Conservation (phyloP, 2,888 invertebrate species). For the Monopis laevigella region DNA sequence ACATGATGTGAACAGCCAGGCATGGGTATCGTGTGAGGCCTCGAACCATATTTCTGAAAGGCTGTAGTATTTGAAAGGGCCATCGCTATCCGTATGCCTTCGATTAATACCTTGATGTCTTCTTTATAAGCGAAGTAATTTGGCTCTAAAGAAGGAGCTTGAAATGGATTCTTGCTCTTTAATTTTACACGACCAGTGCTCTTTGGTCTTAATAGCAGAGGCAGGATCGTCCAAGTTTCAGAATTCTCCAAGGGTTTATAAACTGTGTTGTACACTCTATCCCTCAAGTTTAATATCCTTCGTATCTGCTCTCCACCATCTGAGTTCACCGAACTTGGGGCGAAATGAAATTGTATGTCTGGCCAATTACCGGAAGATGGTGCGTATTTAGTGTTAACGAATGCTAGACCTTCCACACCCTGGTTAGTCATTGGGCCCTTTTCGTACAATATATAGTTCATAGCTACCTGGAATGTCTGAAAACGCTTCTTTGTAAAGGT, state of each 20-base stretch:
- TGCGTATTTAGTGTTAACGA: conserved; percentile 88
- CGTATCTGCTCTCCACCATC: conserved; percentile 84
- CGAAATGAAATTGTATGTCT: conserved; percentile 88
- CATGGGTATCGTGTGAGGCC: conserved; percentile 80
- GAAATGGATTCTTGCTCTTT: conserved; percentile 80
- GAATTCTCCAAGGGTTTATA: conserved; percentile 82
- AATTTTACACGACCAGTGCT: conserved; percentile 90
- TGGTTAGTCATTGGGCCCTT: conserved; percentile 85
- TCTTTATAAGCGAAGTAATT: conserved; percentile 90
- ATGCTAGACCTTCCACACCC: conserved; percentile 88
- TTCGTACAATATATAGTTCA: conserved; percentile 84
- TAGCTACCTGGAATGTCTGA: conserved; percentile 77
- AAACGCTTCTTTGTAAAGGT: conserved; percentile 81
- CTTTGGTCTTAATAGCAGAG: conserved; percentile 82
- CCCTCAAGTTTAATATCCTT: conserved; percentile 77
- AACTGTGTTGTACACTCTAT: conserved; percentile 84
- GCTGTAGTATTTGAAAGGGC: conserved; percentile 81
- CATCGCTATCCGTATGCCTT: conserved; percentile 86
- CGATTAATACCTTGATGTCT: conserved; percentile 81
- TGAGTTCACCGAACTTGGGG: conserved; percentile 84
- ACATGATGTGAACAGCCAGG: conserved; percentile 81
- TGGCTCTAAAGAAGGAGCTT: conserved; percentile 87
- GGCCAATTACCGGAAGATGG: conserved; percentile 80
- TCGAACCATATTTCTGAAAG: conserved; percentile 82
- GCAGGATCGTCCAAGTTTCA: conserved; percentile 87